Evolutionary conservation across 1,140 invertebrate genomes (phyloP).

Genomic region (Diabrotica virgifera): DNA sequence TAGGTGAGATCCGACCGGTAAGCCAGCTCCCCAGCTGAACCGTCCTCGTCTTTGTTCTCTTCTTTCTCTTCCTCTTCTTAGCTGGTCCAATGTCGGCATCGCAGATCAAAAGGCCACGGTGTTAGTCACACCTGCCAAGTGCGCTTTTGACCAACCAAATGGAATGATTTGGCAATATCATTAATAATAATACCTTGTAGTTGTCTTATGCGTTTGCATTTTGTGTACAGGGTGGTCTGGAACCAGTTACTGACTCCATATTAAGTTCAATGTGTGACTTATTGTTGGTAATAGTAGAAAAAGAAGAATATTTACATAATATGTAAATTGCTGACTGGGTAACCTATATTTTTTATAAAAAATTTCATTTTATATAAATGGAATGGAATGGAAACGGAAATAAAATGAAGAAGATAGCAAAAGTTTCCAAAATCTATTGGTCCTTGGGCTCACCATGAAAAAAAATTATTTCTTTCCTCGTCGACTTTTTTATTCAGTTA

Average conservation of each 20-base stretch:
- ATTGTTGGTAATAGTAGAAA: too few relatives aligned
- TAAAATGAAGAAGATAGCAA: too few relatives aligned
- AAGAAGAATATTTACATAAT: too few relatives aligned
- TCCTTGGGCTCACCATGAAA: too few relatives aligned
- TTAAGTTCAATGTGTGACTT: too few relatives aligned
- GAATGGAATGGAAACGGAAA: too few relatives aligned
- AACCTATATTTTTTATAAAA: too few relatives aligned
- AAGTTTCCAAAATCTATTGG: too few relatives aligned
- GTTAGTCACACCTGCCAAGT: constrained; percentile 48
- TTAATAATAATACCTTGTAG: constrained; percentile 42
- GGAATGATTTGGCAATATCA: constrained; percentile 47
- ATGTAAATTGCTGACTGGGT: too few relatives aligned
- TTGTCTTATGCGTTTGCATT: constrained; percentile 32
- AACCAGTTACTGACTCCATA: neutral
- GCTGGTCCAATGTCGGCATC: constrained; percentile 41
- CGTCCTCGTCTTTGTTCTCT: neutral
- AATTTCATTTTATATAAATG: too few relatives aligned
- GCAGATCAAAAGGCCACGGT: constrained; percentile 37
- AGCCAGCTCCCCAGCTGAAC: constrained; percentile 24
- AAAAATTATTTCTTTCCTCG: too few relatives aligned
- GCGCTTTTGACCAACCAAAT: constrained; percentile 37
- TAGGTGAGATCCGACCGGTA: constrained; percentile 40
- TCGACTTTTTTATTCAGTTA: too few relatives aligned
- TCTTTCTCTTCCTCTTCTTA: neutral
- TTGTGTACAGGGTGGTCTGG: constrained; percentile 16